Conservation (phyloP, 2,888 invertebrate genomes). For the Microctonus aethiopoides region DNA sequence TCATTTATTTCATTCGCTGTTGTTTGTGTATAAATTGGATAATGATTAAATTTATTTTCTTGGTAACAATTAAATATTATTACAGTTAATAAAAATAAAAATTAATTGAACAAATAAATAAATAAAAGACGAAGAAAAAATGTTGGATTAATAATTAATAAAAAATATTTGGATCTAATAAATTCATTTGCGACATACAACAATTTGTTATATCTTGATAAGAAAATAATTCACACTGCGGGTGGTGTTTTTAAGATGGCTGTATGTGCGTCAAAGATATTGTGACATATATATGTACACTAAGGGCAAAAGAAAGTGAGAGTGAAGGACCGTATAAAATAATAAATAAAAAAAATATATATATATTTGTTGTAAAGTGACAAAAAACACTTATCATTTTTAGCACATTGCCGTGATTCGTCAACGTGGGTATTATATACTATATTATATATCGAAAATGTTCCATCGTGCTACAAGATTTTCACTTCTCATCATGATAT, state of each 20-base stretch:
- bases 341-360: neutral
- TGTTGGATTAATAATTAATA: neutral
- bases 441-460: constrained; percentile 9
- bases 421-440: neutral
- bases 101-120: neutral
- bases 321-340: neutral
- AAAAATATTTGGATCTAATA: neutral
- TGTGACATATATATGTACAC: constrained; percentile 17
- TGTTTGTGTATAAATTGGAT: neutral
- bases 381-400: neutral
- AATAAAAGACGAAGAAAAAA: too few species aligned
- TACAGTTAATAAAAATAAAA: neutral
- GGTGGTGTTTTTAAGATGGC: neutral
- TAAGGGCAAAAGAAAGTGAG: constrained; percentile 6
- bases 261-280: constrained; percentile 26
- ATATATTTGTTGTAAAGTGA: constrained; percentile 32
- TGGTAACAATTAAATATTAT: neutral
- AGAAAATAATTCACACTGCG: constrained; percentile 17
- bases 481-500: constrained; percentile 54
- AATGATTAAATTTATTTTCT: neutral
- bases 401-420: neutral
- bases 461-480: constrained; percentile 41
- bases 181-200: neutral
- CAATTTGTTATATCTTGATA: neutral
- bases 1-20: neutral